A percentile compares a stretch with the other conserved stretches of the same genome.
These are phyloP conservation scores for Ganaspis brasiliensis DNA, from an alignment of 2,888 invertebrate species.

Conservation along the genomic window DNA sequence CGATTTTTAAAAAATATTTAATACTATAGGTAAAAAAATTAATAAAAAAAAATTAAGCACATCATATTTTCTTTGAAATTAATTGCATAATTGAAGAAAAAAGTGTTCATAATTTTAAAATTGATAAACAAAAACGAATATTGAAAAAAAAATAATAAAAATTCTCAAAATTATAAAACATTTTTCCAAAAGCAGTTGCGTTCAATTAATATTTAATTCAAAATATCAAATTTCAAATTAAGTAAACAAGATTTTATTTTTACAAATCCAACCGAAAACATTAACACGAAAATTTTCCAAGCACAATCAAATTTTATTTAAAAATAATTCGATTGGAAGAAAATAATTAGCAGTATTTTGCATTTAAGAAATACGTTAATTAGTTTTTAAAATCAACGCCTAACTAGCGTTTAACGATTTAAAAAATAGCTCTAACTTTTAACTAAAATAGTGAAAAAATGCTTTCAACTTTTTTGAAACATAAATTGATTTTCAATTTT, in stretches of 20 bases:
- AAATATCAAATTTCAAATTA: too few species aligned
- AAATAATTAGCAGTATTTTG: slow-evolving; percentile 4
- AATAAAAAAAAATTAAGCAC: too few species aligned
- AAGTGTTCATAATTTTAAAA: too few species aligned
- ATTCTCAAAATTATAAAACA: slow-evolving; percentile 13
- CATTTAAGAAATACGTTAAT: not conserved
- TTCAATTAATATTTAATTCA: too few species aligned
- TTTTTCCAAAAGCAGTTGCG: too few species aligned
- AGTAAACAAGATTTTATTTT: too few species aligned
- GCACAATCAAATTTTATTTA: too few species aligned
- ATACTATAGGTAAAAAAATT: slow-evolving; percentile 4
- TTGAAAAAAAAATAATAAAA: slow-evolving; percentile 1
- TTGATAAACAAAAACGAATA: too few species aligned
- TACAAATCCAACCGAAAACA: too few species aligned
- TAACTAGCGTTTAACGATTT: slow-evolving; percentile 2
- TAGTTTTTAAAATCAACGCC: not conserved
- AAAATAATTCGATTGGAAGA: not conserved
- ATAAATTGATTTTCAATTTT: slow-evolving; percentile 19
- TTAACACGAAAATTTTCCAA: too few species aligned
- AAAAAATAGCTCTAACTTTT: slow-evolving; percentile 3
- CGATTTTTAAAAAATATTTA: not conserved
- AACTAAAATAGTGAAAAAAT: slow-evolving; percentile 7
- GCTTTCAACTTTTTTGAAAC: slow-evolving; percentile 1
- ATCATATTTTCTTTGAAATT: too few species aligned
- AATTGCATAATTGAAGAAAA: too few species aligned